Conservation (phyloP, 92 coral and sea anemone species). For the Epizoanthus scotinus region DNA sequence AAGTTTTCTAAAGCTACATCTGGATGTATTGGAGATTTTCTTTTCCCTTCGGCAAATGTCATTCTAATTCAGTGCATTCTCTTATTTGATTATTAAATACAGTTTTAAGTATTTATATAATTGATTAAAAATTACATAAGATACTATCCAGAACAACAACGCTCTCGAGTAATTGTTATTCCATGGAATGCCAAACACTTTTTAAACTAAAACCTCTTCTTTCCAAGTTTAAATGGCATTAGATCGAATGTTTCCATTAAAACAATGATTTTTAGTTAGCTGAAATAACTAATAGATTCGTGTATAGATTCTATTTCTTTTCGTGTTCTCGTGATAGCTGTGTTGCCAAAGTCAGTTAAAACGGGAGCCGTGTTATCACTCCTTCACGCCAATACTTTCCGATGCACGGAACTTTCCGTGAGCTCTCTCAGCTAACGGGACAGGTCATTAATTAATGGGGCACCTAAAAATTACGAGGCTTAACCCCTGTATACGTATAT, state of each 20-base stretch:
- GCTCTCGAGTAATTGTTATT: not conserved
- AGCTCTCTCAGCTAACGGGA: conserved; percentile 28
- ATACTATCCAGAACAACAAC: conserved; percentile 31
- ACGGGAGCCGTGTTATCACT: conserved; percentile 16
- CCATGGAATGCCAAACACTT: not conserved
- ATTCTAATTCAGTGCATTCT: not conserved
- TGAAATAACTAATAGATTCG: not conserved
- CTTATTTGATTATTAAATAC: not conserved
- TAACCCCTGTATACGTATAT: conserved; percentile 7
- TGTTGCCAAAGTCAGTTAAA: conserved; percentile 17
- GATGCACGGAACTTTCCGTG: conserved; percentile 39
- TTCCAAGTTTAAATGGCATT: not conserved
- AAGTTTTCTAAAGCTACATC: not conserved
- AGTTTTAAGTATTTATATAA: conserved; percentile 28
- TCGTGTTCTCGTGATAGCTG: conserved; percentile 26
- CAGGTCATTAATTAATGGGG: conserved; percentile 32
- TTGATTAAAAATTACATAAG: conserved; percentile 10
- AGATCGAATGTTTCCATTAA: not conserved
- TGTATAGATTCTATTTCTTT: not conserved
- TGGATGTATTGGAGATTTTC: not conserved
- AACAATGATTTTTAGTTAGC: not conserved
- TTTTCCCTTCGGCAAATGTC: conserved; percentile 30
- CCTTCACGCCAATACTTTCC: conserved; percentile 10
- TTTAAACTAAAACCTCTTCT: not conserved
- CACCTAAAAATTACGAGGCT: conserved; percentile 27